A percentile compares a stretch with the other conserved stretches of the same genome.
Conservation (phyloP, 1,140 invertebrate genomes). For the Ridgeia piscesae region DNA sequence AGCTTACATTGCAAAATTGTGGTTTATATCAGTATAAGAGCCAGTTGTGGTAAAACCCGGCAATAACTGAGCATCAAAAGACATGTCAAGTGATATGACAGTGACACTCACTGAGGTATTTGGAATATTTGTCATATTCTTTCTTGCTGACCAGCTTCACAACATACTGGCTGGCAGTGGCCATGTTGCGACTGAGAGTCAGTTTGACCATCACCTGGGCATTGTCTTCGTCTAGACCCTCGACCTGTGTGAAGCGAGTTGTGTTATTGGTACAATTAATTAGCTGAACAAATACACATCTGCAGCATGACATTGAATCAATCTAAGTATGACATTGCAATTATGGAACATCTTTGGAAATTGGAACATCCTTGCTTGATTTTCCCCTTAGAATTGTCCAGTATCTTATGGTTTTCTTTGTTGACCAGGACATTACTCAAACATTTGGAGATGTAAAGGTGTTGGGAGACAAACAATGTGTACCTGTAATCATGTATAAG, state of each 20-base stretch:
- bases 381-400: too few relatives aligned
- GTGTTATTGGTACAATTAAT: background rate
- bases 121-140: slow-evolving; percentile 78
- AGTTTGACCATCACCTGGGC: slow-evolving; percentile 79
- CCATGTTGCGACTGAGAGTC: slow-evolving; percentile 68
- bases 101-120: slow-evolving; percentile 58
- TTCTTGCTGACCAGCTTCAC: slow-evolving; percentile 74
- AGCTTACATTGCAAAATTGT: background rate
- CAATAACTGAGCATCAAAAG: background rate
- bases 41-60: background rate
- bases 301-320: too few relatives aligned
- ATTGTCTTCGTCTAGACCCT: slow-evolving; percentile 83
- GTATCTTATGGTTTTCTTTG: too few relatives aligned
- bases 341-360: too few relatives aligned
- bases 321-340: too few relatives aligned
- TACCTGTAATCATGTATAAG: too few relatives aligned
- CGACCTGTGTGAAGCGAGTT: slow-evolving; percentile 63
- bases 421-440: too few relatives aligned
- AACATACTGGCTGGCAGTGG: slow-evolving; percentile 76
- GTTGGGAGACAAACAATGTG: too few relatives aligned
- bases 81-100: background rate
- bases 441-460: too few relatives aligned
- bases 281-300: too few relatives aligned
- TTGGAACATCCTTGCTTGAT: too few relatives aligned
- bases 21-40: too few relatives aligned